Conservation (phyloP, 1,140 invertebrate species). For the Camponotus pennsylvanicus region DNA sequence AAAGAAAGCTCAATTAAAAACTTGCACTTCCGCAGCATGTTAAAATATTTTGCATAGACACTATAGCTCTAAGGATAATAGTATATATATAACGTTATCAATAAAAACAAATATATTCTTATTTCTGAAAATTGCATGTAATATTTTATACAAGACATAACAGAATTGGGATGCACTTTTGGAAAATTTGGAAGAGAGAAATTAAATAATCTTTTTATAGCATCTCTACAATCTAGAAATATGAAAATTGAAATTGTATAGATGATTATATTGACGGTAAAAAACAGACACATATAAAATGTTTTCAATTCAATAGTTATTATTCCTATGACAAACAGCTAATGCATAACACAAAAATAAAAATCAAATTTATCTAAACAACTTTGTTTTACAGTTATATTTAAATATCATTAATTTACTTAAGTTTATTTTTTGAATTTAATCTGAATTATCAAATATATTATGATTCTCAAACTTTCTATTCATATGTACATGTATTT, state of each 20-base stretch:
- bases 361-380: constrained; percentile 4
- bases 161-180: constrained; percentile 32
- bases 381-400: background rate
- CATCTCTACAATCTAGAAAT: constrained; percentile 81
- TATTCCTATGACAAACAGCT: background rate
- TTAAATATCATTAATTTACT: background rate
- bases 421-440: constrained; percentile 16
- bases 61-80: background rate
- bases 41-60: constrained; percentile 33
- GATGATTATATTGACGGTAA: constrained; percentile 80
- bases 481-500: constrained; percentile 11
- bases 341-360: background rate
- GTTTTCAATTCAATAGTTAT: constrained; percentile 78
- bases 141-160: background rate
- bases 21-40: constrained; percentile 84
- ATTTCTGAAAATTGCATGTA: background rate
- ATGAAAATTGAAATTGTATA: constrained; percentile 80
- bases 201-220: constrained; percentile 82
- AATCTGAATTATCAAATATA: background rate
- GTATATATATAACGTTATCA: background rate
- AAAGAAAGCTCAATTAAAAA: constrained; percentile 86
- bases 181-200: constrained; percentile 60
- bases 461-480: background rate
- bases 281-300: constrained; percentile 84
- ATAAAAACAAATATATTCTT: background rate